phyloP scores from a whole-genome alignment of 2,113 vertebrate species.

The Petrocephalus zakoni region DNA sequence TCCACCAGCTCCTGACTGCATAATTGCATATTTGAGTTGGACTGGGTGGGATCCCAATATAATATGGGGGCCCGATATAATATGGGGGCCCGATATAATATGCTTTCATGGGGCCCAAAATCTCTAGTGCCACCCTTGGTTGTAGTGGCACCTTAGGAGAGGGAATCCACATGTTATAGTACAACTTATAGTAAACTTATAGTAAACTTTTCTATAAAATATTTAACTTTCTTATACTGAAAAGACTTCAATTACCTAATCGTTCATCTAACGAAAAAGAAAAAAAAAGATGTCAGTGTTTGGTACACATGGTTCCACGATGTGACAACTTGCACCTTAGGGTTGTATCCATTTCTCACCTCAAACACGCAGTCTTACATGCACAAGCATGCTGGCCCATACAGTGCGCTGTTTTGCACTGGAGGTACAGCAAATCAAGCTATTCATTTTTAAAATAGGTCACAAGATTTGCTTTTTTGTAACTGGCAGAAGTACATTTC shows the following conservation, averaged over 20 bases:
- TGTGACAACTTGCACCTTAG: not conserved
- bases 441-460: not conserved
- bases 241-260: not conserved
- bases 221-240: not conserved
- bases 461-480: conserved; percentile 3
- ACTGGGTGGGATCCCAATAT: too few species aligned
- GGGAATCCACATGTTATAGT: not conserved
- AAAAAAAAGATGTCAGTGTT: not conserved
- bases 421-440: too few species aligned
- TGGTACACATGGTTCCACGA: not conserved
- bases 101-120: too few species aligned
- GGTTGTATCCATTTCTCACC: not conserved
- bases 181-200: too few species aligned
- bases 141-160: not conserved
- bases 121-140: too few species aligned
- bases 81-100: too few species aligned
- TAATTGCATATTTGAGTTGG: too few species aligned
- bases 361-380: not conserved
- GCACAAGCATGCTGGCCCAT: not conserved
- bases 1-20: too few species aligned
- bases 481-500: not conserved
- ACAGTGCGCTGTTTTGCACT: not conserved
- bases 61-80: too few species aligned
- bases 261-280: not conserved
- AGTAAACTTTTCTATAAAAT: not conserved